A percentile compares a stretch with the other conserved stretches of the same genome.
phyloP scores from a whole-genome alignment of 2,797 vertebrate species.

The Aeoliscus strigatus region DNA sequence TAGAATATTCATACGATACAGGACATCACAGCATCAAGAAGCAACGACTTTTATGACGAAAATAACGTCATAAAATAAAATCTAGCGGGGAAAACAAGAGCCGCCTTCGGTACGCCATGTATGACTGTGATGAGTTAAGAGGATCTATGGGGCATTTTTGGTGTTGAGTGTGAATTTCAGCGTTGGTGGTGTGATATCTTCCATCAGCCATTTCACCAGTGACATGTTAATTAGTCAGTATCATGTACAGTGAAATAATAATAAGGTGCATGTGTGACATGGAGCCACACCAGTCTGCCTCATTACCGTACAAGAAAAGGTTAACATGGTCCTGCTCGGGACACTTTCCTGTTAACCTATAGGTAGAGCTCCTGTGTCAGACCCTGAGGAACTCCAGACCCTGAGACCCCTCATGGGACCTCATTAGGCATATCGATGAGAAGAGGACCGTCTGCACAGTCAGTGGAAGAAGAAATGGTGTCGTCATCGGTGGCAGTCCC shows the following conservation, averaged over 20 bases:
- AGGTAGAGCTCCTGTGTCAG: slow-evolving; percentile 7
- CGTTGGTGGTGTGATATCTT: too few relatives aligned
- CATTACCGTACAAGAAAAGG: slow-evolving; percentile 37
- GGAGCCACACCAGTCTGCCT: slow-evolving; percentile 6
- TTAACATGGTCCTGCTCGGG: slow-evolving; percentile 24
- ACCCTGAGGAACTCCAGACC: slow-evolving; percentile 5
- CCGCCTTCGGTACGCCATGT: too few relatives aligned
- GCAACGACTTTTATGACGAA: too few relatives aligned
- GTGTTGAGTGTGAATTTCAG: too few relatives aligned
- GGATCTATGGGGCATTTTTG: background rate
- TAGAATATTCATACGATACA: too few relatives aligned
- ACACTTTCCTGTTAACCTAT: slow-evolving; percentile 16
- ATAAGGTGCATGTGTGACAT: slow-evolving; percentile 11
- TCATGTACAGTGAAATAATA: too few relatives aligned
- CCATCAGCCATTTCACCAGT: slow-evolving; percentile 10
- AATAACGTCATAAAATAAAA: too few relatives aligned
- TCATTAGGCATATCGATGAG: slow-evolving; percentile 28
- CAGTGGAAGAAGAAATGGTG: too few relatives aligned
- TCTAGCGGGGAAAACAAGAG: too few relatives aligned
- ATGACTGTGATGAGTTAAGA: too few relatives aligned
- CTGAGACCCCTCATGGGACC: slow-evolving; percentile 17
- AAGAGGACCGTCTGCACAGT: too few relatives aligned
- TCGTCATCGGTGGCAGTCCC: background rate
- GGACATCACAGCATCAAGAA: too few relatives aligned
- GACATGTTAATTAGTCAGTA: slow-evolving; percentile 26